These are phyloP conservation scores for Cephalopholis sonnerati DNA, from an alignment of 2,113 vertebrate genomes.

Conservation along the genomic window DNA sequence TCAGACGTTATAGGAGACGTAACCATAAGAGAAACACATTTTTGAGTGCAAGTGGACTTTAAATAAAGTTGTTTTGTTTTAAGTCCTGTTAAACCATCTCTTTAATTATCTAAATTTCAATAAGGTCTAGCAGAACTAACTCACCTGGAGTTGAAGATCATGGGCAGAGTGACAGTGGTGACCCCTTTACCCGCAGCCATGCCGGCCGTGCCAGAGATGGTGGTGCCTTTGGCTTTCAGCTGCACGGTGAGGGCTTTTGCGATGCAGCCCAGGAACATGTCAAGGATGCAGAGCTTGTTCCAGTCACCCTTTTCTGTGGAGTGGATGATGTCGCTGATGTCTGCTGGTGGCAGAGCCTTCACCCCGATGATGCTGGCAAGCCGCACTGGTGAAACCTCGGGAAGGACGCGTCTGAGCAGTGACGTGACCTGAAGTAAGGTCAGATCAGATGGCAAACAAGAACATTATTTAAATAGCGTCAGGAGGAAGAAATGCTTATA, in stretches of 20 bases:
- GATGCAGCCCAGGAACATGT: slow-evolving; percentile 99
- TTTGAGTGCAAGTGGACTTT: too few species aligned
- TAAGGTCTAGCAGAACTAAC: not conserved
- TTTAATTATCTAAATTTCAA: not conserved
- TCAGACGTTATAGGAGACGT: too few species aligned
- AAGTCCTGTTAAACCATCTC: too few species aligned
- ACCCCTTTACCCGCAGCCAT: slow-evolving; percentile 97
- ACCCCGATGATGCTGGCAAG: slow-evolving; percentile 98
- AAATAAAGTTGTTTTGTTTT: too few species aligned
- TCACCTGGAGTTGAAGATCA: slow-evolving; percentile 99
- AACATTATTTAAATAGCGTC: not conserved
- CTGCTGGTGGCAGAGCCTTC: slow-evolving; percentile 95
- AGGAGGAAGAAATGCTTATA: not conserved
- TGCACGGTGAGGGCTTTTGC: slow-evolving; percentile 99
- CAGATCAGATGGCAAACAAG: not conserved
- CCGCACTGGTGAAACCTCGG: slow-evolving; percentile 95
- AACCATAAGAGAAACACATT: too few species aligned
- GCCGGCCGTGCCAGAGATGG: slow-evolving; percentile 93
- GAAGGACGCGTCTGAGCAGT: slow-evolving; percentile 94
- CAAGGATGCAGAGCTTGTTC: slow-evolving; percentile 97
- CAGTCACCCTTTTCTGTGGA: slow-evolving; percentile 99
- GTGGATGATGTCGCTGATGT: slow-evolving; percentile 99
- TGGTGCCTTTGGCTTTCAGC: slow-evolving; percentile 98
- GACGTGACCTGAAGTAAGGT: slow-evolving; percentile 90
- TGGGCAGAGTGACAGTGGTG: slow-evolving; percentile 96